These are phyloP conservation scores for Neoitamus cyanurus DNA, from an alignment of 2,888 invertebrate species.

Conservation along the genomic window DNA sequence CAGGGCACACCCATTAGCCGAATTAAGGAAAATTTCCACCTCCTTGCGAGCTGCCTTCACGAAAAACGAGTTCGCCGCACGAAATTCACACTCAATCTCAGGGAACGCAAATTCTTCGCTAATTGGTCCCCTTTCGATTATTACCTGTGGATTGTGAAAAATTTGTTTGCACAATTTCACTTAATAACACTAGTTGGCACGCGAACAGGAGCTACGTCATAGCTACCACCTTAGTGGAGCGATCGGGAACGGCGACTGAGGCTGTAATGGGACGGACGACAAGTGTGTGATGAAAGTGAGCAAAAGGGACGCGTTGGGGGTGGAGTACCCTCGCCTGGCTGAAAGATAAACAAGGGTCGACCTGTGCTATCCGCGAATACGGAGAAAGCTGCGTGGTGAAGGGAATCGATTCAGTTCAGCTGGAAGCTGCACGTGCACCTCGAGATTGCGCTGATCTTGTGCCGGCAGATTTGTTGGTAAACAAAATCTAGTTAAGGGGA, in stretches of 20 bases:
- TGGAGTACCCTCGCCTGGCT: neutral
- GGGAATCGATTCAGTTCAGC: conserved; percentile 16
- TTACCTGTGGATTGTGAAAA: conserved; percentile 50
- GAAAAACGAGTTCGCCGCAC: conserved; percentile 4
- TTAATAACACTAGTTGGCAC: conserved; percentile 48
- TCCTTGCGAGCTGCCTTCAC: neutral
- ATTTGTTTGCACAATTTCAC: conserved; percentile 50
- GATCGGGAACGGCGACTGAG: conserved; percentile 45
- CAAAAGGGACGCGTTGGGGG: neutral
- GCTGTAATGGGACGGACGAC: conserved; percentile 12
- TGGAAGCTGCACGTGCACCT: conserved; percentile 21
- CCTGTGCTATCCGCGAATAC: neutral
- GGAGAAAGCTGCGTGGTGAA: conserved; percentile 20
- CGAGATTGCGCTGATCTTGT: conserved; percentile 44
- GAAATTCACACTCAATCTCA: conserved; percentile 25
- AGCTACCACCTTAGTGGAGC: conserved; percentile 28
- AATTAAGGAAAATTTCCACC: conserved; percentile 15
- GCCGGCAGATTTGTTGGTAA: conserved; percentile 6
- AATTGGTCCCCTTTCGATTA: conserved; percentile 45
- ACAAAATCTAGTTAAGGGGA: conserved; percentile 4
- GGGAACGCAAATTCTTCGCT: conserved; percentile 27
- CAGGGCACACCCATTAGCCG: conserved; percentile 47
- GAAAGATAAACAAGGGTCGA: conserved; percentile 23
- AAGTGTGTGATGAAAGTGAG: neutral
- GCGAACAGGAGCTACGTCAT: conserved; percentile 49